Conservation (phyloP, 2,888 invertebrate species). For the Acanthosepion lycidas region DNA sequence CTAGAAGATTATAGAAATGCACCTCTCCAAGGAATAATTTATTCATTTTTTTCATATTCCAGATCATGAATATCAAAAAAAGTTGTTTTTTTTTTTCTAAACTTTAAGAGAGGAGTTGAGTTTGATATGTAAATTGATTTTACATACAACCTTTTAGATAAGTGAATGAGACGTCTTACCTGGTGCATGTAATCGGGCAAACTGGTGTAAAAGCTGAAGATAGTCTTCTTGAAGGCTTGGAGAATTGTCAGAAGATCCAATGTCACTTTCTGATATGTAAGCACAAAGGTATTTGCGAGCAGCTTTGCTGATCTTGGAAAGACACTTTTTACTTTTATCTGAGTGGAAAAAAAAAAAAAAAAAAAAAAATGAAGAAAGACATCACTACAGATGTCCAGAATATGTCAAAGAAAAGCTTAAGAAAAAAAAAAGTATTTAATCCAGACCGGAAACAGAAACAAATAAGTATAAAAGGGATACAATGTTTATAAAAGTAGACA, state of each 20-base stretch:
- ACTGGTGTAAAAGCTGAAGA: not conserved
- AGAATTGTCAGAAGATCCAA: not conserved
- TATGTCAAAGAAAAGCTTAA: not conserved
- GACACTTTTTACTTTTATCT: conserved; percentile 24
- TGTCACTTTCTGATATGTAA: not conserved
- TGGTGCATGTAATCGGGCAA: not conserved
- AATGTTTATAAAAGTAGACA: too few species aligned
- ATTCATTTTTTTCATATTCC: too few species aligned
- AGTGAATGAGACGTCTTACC: not conserved
- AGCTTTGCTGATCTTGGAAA: not conserved
- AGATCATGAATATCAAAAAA: too few species aligned
- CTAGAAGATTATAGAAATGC: too few species aligned
- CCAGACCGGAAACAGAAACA: too few species aligned
- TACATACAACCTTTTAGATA: not conserved
- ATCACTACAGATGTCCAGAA: not conserved
- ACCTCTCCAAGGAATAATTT: too few species aligned
- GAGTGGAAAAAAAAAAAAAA: too few species aligned
- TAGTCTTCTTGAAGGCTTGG: not conserved
- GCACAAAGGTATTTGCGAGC: not conserved
- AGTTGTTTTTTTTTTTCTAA: too few species aligned
- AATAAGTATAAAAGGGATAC: too few species aligned
- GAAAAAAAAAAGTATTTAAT: too few species aligned
- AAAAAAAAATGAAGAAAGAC: too few species aligned
- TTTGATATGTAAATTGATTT: not conserved
- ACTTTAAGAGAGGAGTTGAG: too few species aligned